These are phyloP conservation scores for Aramus guarauna DNA, from an alignment of 2,113 vertebrate genomes.

Conservation along the genomic window DNA sequence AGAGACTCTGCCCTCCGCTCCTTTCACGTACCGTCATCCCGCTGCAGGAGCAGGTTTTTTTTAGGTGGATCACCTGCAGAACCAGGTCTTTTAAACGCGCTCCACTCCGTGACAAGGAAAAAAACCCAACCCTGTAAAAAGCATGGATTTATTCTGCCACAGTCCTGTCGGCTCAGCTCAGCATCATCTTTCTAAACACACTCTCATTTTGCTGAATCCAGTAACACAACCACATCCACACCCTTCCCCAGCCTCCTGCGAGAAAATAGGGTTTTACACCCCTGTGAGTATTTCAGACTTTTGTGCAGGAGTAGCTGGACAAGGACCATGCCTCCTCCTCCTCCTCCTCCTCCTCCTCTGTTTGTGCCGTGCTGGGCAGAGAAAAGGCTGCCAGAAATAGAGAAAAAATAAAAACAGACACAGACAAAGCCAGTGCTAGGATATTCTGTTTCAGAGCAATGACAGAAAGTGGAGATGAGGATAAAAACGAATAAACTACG, in stretches of 20 bases:
- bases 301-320: background rate
- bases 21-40: background rate
- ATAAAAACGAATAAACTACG: accelerated
- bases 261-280: background rate
- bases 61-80: background rate
- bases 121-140: background rate
- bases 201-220: background rate
- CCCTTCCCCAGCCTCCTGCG: background rate
- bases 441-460: background rate
- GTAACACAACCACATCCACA: background rate
- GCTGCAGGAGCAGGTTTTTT: background rate
- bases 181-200: background rate
- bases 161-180: background rate
- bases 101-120: background rate
- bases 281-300: background rate
- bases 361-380: background rate
- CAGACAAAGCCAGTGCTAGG: background rate
- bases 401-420: background rate
- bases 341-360: background rate
- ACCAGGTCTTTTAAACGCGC: background rate
- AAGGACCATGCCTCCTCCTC: background rate
- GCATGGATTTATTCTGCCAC: background rate
- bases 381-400: background rate
- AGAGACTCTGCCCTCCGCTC: background rate
- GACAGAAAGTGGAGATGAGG: background rate